Conservation (phyloP, 2,888 invertebrate genomes). For the Thymelicus sylvestris region DNA sequence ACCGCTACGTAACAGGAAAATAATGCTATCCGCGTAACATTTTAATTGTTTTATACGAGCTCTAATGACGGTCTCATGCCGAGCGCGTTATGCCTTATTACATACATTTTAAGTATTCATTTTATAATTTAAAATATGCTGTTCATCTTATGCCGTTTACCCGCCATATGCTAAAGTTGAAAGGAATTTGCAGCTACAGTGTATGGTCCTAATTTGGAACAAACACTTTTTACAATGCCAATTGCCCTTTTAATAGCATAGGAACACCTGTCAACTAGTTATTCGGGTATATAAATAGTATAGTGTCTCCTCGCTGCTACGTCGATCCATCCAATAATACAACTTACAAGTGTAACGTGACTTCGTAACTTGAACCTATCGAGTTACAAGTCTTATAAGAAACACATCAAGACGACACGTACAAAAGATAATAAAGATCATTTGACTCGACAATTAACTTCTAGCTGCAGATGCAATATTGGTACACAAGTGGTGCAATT, state of each 20-base stretch:
- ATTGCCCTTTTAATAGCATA: slow-evolving; percentile 26
- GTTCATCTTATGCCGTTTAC: slow-evolving; percentile 23
- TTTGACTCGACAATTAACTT: slow-evolving; percentile 8
- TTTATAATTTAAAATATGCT: slow-evolving; percentile 30
- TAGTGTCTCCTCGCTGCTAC: background rate
- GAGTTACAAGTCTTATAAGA: slow-evolving; percentile 24
- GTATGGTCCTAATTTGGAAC: slow-evolving; percentile 31
- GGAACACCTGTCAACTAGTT: slow-evolving; percentile 26
- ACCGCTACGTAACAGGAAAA: slow-evolving; percentile 30
- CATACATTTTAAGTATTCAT: slow-evolving; percentile 26
- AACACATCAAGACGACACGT: slow-evolving; percentile 28
- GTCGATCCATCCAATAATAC: slow-evolving; percentile 13
- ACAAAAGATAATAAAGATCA: slow-evolving; percentile 33
- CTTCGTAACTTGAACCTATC: slow-evolving; percentile 23
- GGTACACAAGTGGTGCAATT: background rate
- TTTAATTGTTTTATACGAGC: slow-evolving; percentile 28
- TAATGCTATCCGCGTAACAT: slow-evolving; percentile 31
- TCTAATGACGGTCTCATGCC: slow-evolving; percentile 21
- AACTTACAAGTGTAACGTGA: slow-evolving; percentile 12
- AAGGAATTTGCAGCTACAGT: slow-evolving; percentile 35
- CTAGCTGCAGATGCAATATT: slow-evolving; percentile 20
- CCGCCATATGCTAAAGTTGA: slow-evolving; percentile 16
- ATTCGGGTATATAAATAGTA: slow-evolving; percentile 29
- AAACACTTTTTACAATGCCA: slow-evolving; percentile 27
- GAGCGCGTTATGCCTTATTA: slow-evolving; percentile 26